Percentiles rank a stretch among this genome's conserved stretches.
Conservation (phyloP, 2,797 vertebrate species). For the Catamblyrhynchus diadema region DNA sequence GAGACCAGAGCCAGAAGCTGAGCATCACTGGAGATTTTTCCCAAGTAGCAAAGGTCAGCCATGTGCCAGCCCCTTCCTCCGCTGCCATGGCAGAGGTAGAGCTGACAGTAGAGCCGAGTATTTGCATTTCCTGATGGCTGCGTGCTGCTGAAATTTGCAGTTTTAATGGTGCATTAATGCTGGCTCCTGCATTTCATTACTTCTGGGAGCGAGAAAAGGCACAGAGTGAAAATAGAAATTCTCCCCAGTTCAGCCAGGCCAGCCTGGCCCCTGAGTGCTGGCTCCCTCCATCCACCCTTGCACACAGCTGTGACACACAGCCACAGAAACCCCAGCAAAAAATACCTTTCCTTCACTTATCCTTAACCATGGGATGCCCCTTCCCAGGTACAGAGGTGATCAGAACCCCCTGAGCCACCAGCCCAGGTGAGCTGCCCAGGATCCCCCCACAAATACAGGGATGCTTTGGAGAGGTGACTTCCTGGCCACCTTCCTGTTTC, state of each 20-base stretch:
- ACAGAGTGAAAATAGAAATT: not conserved
- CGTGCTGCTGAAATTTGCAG: conserved; percentile 49
- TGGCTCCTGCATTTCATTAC: conserved; percentile 56
- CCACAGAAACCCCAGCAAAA: not conserved
- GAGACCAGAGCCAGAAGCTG: not conserved
- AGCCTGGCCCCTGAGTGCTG: not conserved
- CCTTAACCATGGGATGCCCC: not conserved
- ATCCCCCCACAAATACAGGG: fast-evolving
- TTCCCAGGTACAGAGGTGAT: not conserved
- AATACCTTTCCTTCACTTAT: not conserved
- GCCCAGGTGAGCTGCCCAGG: not conserved
- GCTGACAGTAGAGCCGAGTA: not conserved
- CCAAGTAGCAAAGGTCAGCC: not conserved
- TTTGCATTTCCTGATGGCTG: conserved; percentile 57
- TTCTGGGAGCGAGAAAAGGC: not conserved
- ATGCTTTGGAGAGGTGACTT: not conserved
- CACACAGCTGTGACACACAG: fast-evolving
- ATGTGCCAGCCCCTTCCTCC: not conserved
- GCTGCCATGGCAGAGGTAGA: not conserved
- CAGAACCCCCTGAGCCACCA: not conserved
- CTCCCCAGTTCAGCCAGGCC: not conserved
- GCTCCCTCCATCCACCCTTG: not conserved
- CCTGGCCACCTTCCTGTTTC: fast-evolving
- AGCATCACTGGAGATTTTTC: not conserved
- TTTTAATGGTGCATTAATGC: conserved; percentile 54